phyloP scores from a whole-genome alignment of 1,140 invertebrate species.

The Sitobion miscanthi region DNA sequence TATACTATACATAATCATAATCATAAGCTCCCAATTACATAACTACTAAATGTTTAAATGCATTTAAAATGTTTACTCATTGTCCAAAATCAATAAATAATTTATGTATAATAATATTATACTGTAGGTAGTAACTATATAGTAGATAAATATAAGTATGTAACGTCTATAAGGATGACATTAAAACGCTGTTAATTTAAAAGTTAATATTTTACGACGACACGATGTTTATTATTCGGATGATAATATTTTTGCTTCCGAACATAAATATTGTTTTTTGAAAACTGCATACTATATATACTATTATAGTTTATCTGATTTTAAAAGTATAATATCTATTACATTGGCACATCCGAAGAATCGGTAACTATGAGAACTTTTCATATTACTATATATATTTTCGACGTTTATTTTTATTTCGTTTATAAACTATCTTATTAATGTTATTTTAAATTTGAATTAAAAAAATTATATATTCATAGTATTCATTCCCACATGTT shows the following conservation, averaged over 20 bases:
- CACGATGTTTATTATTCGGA: background rate
- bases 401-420: background rate
- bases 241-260: background rate
- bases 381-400: background rate
- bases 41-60: background rate
- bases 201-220: background rate
- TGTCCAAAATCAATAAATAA: background rate
- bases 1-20: too few species aligned
- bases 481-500: background rate
- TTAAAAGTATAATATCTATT: background rate
- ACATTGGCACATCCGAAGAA: background rate
- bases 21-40: background rate
- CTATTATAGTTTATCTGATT: background rate
- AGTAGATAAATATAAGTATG: background rate
- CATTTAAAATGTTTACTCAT: background rate
- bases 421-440: background rate
- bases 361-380: background rate
- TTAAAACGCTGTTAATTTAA: background rate
- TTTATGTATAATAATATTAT: background rate
- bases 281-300: background rate
- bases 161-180: background rate
- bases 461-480: background rate
- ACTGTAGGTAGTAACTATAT: background rate
- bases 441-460: background rate
- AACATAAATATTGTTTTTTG: background rate